These are phyloP conservation scores for Rhyacophila brunnea DNA, from an alignment of 1,140 invertebrate species.

Conservation along the genomic window DNA sequence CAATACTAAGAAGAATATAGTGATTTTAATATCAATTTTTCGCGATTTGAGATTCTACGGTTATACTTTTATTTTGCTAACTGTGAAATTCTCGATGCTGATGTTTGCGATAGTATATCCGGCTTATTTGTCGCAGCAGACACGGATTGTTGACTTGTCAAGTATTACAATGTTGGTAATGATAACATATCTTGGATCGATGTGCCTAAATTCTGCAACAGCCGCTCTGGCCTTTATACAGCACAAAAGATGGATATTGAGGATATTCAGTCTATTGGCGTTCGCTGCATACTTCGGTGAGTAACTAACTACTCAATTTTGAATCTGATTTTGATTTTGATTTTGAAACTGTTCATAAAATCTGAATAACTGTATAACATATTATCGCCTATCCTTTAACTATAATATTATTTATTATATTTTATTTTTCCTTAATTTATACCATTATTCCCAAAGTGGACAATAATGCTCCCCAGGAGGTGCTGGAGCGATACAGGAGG, in stretches of 20 bases:
- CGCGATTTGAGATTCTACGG: conserved; percentile 50
- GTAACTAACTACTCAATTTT: too few relatives aligned
- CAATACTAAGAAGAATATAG: conserved; percentile 47
- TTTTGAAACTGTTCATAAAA: too few relatives aligned
- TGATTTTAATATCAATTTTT: conserved; percentile 46
- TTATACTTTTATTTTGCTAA: conserved; percentile 45
- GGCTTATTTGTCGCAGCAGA: conserved; percentile 44
- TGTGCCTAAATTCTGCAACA: conserved; percentile 46
- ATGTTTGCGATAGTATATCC: conserved; percentile 45
- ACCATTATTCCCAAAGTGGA: too few relatives aligned
- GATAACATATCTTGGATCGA: conserved; percentile 41
- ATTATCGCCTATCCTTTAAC: too few relatives aligned
- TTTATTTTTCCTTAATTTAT: too few relatives aligned
- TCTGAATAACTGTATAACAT: too few relatives aligned
- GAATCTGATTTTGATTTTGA: too few relatives aligned
- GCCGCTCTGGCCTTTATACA: conserved; percentile 43
- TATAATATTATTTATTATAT: too few relatives aligned
- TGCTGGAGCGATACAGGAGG: too few relatives aligned
- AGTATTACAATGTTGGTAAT: conserved; percentile 40
- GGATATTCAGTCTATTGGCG: conserved; percentile 43
- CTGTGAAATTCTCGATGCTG: conserved; percentile 45
- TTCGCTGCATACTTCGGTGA: conserved; percentile 49
- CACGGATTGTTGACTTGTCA: conserved; percentile 46
- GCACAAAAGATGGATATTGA: conserved; percentile 43
- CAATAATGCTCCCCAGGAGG: too few relatives aligned